Evolutionary conservation across 2,113 vertebrate species (phyloP).

Genomic region (Synchiropus splendidus): DNA sequence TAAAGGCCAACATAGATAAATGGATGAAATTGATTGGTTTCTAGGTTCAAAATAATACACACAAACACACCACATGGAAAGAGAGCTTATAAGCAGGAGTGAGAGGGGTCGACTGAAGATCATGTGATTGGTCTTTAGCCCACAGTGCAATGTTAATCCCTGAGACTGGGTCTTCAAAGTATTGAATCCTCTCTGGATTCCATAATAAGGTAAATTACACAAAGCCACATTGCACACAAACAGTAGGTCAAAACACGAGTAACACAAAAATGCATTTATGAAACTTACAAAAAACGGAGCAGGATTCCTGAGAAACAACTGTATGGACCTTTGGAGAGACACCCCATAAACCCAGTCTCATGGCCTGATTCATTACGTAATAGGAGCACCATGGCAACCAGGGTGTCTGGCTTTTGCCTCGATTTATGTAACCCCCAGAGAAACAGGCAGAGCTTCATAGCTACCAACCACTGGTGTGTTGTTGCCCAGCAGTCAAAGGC

Average conservation of each 20-base stretch:
- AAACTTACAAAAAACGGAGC: too few species aligned
- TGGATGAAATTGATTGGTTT: not conserved
- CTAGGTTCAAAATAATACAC: slow-evolving; percentile 5
- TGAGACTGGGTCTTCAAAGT: too few species aligned
- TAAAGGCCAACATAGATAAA: not conserved
- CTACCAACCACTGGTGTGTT: slow-evolving; percentile 16
- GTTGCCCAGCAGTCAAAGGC: slow-evolving; percentile 1
- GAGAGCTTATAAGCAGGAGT: slow-evolving; percentile 21
- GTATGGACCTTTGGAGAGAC: not conserved
- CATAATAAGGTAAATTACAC: too few species aligned
- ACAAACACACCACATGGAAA: slow-evolving; percentile 6
- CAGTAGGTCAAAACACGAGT: too few species aligned
- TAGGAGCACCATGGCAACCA: slow-evolving; percentile 40
- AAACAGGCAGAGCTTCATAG: slow-evolving; percentile 26
- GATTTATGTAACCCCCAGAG: slow-evolving; percentile 55
- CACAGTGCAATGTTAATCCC: slow-evolving; percentile 34
- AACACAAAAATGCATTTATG: too few species aligned
- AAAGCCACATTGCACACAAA: too few species aligned
- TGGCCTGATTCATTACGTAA: slow-evolving; percentile 44
- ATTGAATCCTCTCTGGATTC: too few species aligned
- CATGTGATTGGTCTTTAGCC: slow-evolving; percentile 45
- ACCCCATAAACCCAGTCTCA: slow-evolving; percentile 8
- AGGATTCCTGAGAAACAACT: too few species aligned
- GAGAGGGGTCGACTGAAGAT: slow-evolving; percentile 31
- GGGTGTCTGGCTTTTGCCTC: slow-evolving; percentile 27